Percentiles rank a stretch among this genome's conserved stretches.
Conservation (phyloP, 2,113 vertebrate species). For the Elgaria multicarinata region DNA sequence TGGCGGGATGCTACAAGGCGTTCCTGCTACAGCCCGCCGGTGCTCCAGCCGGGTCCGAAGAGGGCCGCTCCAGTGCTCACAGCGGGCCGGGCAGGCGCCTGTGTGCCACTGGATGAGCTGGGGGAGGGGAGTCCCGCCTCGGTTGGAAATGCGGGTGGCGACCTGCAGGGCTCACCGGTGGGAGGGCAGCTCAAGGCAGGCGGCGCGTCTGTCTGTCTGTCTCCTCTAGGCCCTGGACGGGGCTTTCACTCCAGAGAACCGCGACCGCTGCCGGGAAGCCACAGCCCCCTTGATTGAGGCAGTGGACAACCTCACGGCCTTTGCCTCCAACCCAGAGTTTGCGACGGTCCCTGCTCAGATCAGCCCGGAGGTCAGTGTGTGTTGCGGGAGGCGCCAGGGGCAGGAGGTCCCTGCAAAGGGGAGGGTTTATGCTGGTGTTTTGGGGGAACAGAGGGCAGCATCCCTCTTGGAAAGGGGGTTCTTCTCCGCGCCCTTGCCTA, state of each 20-base stretch:
- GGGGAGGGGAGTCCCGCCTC: no score
- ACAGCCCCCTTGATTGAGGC: slow-evolving; percentile 94
- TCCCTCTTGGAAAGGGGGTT: not conserved
- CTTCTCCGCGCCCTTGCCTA: not conserved
- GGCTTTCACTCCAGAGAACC: slow-evolving; percentile 92
- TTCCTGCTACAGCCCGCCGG: no score
- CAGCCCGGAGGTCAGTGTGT: slow-evolving; percentile 86
- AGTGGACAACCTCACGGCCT: slow-evolving; percentile 95
- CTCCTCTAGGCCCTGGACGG: slow-evolving; percentile 90
- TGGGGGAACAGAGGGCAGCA: not conserved
- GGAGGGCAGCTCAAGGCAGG: not conserved
- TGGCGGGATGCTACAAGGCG: not conserved
- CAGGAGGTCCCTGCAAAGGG: no score
- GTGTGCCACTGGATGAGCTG: no score
- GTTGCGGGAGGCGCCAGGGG: rapidly evolving
- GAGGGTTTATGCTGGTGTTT: no score
- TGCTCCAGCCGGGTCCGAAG: not conserved
- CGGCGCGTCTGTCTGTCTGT: not conserved
- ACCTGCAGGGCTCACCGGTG: not conserved
- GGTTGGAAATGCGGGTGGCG: not conserved
- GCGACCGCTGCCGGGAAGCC: slow-evolving; percentile 89
- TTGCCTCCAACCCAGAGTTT: slow-evolving; percentile 96
- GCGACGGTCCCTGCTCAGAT: slow-evolving; percentile 95
- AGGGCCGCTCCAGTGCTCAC: not conserved
- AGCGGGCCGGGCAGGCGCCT: no score